Conservation (phyloP, 2,888 invertebrate species). For the Drosophila siamana region DNA sequence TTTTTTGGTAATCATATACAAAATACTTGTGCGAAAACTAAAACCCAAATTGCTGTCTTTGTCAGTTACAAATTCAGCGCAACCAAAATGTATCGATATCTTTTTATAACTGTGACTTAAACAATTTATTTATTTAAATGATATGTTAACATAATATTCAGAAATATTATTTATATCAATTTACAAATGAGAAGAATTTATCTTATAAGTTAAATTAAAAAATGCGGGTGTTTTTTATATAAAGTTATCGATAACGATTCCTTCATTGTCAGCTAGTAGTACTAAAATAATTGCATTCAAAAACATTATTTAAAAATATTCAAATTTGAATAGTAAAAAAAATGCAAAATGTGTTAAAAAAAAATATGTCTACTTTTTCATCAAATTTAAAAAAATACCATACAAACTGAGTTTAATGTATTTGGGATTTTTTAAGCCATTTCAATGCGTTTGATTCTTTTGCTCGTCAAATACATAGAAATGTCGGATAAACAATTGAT, state of each 20-base stretch:
- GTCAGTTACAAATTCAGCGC: background rate
- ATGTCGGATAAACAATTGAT: constrained; percentile 58
- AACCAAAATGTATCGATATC: background rate
- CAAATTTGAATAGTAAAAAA: too few relatives aligned
- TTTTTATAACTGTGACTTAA: too few relatives aligned
- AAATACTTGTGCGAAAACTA: background rate
- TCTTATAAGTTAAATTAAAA: too few relatives aligned
- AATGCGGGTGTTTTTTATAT: background rate
- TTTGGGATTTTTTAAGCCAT: background rate
- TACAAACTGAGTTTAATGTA: background rate
- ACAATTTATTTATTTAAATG: too few relatives aligned
- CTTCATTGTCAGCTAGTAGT: background rate
- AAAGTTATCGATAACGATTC: background rate
- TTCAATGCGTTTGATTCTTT: constrained; percentile 30
- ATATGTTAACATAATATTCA: too few relatives aligned
- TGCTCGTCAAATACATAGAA: constrained; percentile 50
- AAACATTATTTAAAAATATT: too few relatives aligned
- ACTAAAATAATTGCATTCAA: too few relatives aligned
- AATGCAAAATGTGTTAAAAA: background rate
- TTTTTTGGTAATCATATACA: constrained; percentile 29
- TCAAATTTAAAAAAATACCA: background rate
- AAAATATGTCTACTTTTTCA: background rate
- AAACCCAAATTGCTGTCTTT: background rate
- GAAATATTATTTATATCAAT: too few relatives aligned
- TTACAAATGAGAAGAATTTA: too few relatives aligned